A percentile compares a stretch with the other conserved stretches of the same genome.
These are phyloP conservation scores for Mesocricetus auratus DNA, from an alignment of 2,113 vertebrate genomes.

Conservation along the genomic window DNA sequence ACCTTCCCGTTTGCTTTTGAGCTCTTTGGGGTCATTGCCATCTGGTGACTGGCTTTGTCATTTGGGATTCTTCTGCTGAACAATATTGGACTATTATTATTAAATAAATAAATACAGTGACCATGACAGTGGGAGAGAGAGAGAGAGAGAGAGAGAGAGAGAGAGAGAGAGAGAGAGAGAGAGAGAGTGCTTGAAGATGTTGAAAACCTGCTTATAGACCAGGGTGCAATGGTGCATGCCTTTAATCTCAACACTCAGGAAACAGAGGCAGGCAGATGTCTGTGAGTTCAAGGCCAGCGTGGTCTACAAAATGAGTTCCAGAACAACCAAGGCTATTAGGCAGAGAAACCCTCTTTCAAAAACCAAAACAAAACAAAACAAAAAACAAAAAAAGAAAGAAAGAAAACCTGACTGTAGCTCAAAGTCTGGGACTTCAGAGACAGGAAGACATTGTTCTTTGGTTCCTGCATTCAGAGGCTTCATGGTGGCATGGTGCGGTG, in stretches of 20 bases:
- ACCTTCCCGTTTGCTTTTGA: neutral
- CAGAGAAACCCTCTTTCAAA: neutral
- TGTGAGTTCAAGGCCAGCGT: neutral
- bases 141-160: neutral
- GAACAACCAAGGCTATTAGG: neutral
- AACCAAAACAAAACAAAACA: neutral
- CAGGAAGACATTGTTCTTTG: neutral
- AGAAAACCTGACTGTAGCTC: neutral
- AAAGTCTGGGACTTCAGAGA: neutral
- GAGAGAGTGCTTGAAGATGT: neutral
- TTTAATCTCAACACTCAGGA: neutral
- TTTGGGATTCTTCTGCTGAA: neutral
- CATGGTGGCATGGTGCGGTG: no score
- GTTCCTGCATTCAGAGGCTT: neutral
- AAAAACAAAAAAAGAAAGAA: neutral
- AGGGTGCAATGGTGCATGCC: fast-evolving
- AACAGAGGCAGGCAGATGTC: neutral
- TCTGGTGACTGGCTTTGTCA: neutral
- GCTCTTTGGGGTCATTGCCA: neutral
- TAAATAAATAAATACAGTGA: neutral
- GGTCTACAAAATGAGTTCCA: neutral
- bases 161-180: neutral
- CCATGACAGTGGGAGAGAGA: neutral
- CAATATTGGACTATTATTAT: neutral
- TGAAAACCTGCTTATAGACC: neutral